Percentiles rank a stretch among this genome's conserved stretches.
These are phyloP conservation scores for Drosophila repleta DNA, from an alignment of 1,140 invertebrate species.

Conservation along the genomic window DNA sequence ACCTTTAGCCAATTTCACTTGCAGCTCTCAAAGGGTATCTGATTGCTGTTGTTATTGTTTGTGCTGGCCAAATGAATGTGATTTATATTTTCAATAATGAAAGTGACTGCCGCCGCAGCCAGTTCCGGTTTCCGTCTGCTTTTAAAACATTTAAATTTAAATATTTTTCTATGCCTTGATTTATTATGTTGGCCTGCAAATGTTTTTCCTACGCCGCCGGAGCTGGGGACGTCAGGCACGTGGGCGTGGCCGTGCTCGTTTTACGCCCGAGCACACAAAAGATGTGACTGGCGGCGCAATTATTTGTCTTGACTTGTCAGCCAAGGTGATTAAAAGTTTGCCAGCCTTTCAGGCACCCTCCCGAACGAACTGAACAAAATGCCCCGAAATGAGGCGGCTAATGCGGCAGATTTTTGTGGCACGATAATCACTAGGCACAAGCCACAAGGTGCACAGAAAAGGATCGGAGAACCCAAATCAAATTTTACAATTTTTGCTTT, in stretches of 20 bases:
- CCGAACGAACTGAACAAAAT: conserved; percentile 8
- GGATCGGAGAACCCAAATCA: conserved; percentile 18
- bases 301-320: conserved; percentile 75
- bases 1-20: conserved; percentile 15
- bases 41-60: conserved; percentile 13
- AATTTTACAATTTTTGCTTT: conserved; percentile 4
- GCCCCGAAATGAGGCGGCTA: conserved; percentile 21
- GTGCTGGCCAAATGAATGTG: conserved; percentile 68
- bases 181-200: conserved; percentile 58
- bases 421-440: conserved; percentile 21
- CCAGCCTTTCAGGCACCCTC: conserved; percentile 16
- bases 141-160: conserved; percentile 80
- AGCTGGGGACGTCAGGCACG: not conserved
- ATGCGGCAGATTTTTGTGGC: conserved; percentile 21
- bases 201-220: conserved; percentile 12
- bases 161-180: conserved; percentile 81
- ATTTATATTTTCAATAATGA: conserved; percentile 83
- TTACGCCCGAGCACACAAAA: conserved; percentile 65
- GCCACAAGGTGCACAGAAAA: conserved; percentile 9
- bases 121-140: conserved; percentile 50
- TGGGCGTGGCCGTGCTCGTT: conserved; percentile 41
- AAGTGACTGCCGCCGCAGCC: conserved; percentile 62
- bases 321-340: conserved; percentile 77
- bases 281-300: conserved; percentile 55
- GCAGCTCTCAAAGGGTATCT: conserved; percentile 55